Evolutionary conservation across 2,797 vertebrate genomes (phyloP), one percentile per base, ranked within the genome.

Genomic region (Sebastes minor): DNA sequence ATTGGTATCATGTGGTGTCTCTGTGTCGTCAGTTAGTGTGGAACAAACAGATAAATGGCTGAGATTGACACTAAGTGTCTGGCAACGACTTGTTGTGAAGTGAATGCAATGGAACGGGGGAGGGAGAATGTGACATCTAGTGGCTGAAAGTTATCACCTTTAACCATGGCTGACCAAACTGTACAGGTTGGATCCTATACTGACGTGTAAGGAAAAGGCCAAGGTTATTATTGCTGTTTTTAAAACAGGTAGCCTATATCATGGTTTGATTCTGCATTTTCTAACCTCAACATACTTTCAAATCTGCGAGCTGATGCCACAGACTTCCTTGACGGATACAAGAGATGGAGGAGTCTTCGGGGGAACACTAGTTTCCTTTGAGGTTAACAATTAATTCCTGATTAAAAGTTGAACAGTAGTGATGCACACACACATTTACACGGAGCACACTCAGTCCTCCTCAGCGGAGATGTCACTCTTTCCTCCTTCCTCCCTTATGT

Each of bases 341-440:
- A 27, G 76, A 79, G 42, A 79, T 46, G 22, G 13, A 82, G 9
- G 57, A 55, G 59, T 70, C 75, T 66, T 52, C 4, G 0, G 46
- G 65, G 66, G 81, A 77, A 30, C 16, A 60, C 59, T 49, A 2
- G 27, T 63, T 81, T 81, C 78, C 78, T 85, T 80, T 69, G 79
- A 74, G 33, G 81, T 82, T 75, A 82, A 85, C 66, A 66, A 83
- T 89, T 85, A 86, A 82, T 85, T 82, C 76, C 60, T 84, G 69
- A 88, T 88, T 86, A 88, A 83, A 84, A 76, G 74, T 76, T 80
- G 59, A 80, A 64, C 70, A 64, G 66, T 56, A 60, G 71, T 56
- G 53, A 1, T 27, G 22, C 6, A 49, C n/a, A 18, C 27, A 61
- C n/a, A 33, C 22, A 59, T 5, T 0, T 38, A 28, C 4, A 55